Base-by-base conservation (phyloP, 2,797 vertebrate species). In the Sternotherus odoratus region DNA sequence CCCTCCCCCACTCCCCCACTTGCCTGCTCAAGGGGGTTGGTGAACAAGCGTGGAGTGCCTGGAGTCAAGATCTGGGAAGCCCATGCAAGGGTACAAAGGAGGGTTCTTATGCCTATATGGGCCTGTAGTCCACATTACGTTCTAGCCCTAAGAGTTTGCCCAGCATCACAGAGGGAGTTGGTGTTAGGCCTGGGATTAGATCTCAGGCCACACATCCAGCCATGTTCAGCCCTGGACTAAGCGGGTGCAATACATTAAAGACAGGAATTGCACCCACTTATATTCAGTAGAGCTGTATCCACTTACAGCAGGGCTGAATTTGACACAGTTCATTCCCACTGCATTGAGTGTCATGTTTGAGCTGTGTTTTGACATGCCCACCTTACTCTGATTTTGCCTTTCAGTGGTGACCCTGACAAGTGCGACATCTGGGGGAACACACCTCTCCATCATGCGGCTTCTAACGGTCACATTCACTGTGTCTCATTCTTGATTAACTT, bases 361-460 rank as follows among this genome's bases (percentile, higher is more conserved):
- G 23, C 80, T 0, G 0, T 50, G 43, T 74, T 66, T 74, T 74
- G 43, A 75, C 26, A 30, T 46, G 46, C 72, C 72, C 79, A 39
- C 36, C 84, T 97, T 77, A 96, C 46, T 2, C 9, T 72, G 89
- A 0, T 90, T 97, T 90, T 96, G 94, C 95, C 94, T 96, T 91
- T 75, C 96, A 99, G 99, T 87, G 99, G 99, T 1, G 99, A 99
- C 79, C 98, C 99, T 0, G 98, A 99, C 93, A 98, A 95, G 85
- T 99, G 99, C 66, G 99, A 99, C 97, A 99, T 99, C 96, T 99
- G 99, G 99, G 99, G 99, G 54, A 99, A 99, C 94, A 99, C 99
- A 0, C 99, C 99, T 1, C 95, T 99, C 66, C 99, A 99, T 93
- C 98, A 98, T 0, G 99, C 99, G 1, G 99, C 99, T 46, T 96